Evolutionary conservation across 2,797 vertebrate genomes (phyloP).

Genomic region (Urosaurus nigricauda): DNA sequence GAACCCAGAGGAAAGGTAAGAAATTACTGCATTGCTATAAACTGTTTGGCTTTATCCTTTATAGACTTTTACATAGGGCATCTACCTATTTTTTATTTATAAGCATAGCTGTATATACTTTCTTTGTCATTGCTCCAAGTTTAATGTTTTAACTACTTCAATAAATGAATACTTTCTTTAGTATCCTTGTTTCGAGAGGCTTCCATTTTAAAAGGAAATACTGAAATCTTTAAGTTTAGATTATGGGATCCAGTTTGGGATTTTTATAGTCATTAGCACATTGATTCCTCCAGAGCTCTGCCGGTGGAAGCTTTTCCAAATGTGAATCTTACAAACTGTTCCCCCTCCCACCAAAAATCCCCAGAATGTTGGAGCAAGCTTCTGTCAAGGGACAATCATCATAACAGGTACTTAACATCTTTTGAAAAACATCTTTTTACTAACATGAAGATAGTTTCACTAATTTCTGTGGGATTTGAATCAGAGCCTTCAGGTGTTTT

Average conservation of each 20-base stretch:
- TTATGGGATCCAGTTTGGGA: neutral
- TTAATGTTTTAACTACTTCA: neutral
- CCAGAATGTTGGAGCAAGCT: neutral
- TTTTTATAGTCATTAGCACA: slow-evolving; percentile 6
- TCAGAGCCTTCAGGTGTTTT: neutral
- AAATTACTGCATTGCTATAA: neutral
- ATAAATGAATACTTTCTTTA: neutral
- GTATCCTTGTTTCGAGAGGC: neutral
- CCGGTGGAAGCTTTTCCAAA: slow-evolving; percentile 1
- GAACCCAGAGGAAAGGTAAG: too few species aligned
- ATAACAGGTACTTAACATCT: slow-evolving; percentile 17
- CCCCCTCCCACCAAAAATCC: too few species aligned
- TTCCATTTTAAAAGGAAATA: neutral
- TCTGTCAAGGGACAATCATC: slow-evolving; percentile 3
- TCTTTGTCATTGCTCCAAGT: neutral
- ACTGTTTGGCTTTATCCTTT: neutral
- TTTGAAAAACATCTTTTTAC: neutral
- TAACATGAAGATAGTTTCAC: neutral
- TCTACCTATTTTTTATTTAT: neutral
- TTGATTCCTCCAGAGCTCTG: neutral
- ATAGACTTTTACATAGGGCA: neutral
- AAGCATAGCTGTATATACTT: too few species aligned
- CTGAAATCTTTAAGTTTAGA: neutral
- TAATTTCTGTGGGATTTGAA: slow-evolving; percentile 10
- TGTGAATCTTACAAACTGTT: neutral